These are phyloP conservation scores for Eumeta japonica DNA, from an alignment of 1,140 invertebrate species.

Conservation along the genomic window DNA sequence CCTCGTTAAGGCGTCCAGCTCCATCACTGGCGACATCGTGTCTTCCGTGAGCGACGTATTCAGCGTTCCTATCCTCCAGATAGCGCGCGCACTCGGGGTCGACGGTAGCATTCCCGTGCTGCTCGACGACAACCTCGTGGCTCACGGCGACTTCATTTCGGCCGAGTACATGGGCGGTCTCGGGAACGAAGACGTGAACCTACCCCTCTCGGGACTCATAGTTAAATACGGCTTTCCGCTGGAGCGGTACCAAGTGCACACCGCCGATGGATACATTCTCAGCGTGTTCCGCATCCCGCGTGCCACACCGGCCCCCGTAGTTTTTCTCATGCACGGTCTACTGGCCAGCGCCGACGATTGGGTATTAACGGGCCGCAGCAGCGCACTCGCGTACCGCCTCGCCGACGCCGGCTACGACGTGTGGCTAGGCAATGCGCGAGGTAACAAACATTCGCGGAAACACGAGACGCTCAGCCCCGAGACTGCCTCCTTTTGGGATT, in stretches of 20 bases:
- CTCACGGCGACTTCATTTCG: too few relatives aligned
- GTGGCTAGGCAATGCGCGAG: conserved; percentile 74
- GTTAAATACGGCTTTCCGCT: conserved; percentile 57
- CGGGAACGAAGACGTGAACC: conserved; percentile 19
- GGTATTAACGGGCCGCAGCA: conserved; percentile 57
- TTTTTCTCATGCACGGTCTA: conserved; percentile 68
- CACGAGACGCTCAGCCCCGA: conserved; percentile 56
- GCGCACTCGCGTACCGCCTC: conserved; percentile 51
- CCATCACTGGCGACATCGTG: too few relatives aligned
- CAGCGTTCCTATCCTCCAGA: too few relatives aligned
- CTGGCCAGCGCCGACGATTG: conserved; percentile 64
- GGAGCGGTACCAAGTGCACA: conserved; percentile 59
- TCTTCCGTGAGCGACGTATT: too few relatives aligned
- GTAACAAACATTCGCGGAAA: conserved; percentile 67
- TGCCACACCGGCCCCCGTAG: conserved; percentile 29
- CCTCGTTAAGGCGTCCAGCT: too few relatives aligned
- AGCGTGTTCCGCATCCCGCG: conserved; percentile 60
- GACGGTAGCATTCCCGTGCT: too few relatives aligned
- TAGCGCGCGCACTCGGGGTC: too few relatives aligned
- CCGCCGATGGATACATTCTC: conserved; percentile 64
- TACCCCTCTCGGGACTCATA: conserved; percentile 33
- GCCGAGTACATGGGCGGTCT: conserved; percentile 14
- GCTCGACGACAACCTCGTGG: too few relatives aligned
- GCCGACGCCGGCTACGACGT: conserved; percentile 69
- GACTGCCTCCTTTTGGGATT: conserved; percentile 55